Conservation (phyloP, 2,113 vertebrate species). For the Stomatorhinus ivindoensis region DNA sequence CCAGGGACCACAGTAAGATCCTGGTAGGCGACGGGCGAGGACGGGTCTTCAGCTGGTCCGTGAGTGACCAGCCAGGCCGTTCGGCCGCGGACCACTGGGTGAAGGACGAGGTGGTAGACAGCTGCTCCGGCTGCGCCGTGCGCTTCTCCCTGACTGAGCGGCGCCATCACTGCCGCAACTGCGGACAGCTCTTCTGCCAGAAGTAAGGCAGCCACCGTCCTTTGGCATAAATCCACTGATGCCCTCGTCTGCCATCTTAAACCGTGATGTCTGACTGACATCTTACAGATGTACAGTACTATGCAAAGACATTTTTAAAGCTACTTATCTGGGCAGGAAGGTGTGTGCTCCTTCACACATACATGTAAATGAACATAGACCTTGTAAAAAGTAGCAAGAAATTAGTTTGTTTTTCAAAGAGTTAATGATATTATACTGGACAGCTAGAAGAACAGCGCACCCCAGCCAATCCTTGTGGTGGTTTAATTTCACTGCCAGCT, state of each 20-base stretch:
- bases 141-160: slow-evolving; percentile 92
- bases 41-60: slow-evolving; percentile 95
- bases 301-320: neutral
- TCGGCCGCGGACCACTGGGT: slow-evolving; percentile 97
- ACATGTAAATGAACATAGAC: neutral
- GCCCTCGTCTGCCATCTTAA: too few relatives aligned
- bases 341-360: neutral
- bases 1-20: slow-evolving; percentile 94
- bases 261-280: neutral
- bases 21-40: slow-evolving; percentile 89
- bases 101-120: slow-evolving; percentile 94
- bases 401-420: neutral
- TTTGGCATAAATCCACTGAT: neutral
- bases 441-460: neutral
- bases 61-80: slow-evolving; percentile 91
- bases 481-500: neutral
- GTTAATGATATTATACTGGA: neutral
- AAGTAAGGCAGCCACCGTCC: slow-evolving; percentile 65
- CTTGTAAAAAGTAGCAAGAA: neutral
- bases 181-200: slow-evolving; percentile 97
- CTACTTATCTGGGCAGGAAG: neutral
- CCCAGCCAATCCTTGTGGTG: neutral
- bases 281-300: neutral
- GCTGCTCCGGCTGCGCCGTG: slow-evolving; percentile 82
- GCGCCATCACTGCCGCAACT: slow-evolving; percentile 95